Base-by-base conservation (phyloP, 2,888 invertebrate genomes). In the Oxystoma pomonae region DNA sequence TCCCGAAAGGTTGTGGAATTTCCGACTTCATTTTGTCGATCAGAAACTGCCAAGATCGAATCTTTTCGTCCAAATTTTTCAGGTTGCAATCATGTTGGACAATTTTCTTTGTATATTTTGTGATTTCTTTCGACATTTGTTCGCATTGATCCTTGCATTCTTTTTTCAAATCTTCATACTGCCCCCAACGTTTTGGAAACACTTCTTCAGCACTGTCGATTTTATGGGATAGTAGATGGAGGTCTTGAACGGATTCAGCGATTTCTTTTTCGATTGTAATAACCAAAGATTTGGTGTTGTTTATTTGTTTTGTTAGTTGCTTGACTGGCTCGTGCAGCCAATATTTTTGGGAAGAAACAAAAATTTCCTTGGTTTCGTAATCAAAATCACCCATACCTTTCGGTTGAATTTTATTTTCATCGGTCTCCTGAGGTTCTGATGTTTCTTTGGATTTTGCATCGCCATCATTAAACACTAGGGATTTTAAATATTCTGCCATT, bases 191-290 rank as follows among this genome's bases (percentile, higher is more conserved):
- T 57, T 67, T 68, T n/a, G 67, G 65, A 59, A 67, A 59, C 51
- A 63, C 17, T 57, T 63, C 61, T 62, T 65, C 67, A 9, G 59
- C 65, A 19, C 59, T 63, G 52, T 21, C 59, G 35, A 64, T 67
- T 52, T 60, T 61, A 20, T 57, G 56, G 35, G 61, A 59, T 3
- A 64, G 60, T 51, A 68, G 64, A 2, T 67, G 64, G 20, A 70
- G 59, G 50, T 67, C 67, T 19, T 60, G 57, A 17, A 60, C 55
- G 9, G 67, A 67, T 21, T 67, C 68, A 3, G 70, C 69, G 7
- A 70, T 65, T 57, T 69, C 68, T 20, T 65, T 55, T 20, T 70
- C 69, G 16, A 71, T 65, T 53, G 66, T 64, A 9, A 62, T 62
- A 3, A 69, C 57, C 16, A 71, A 60, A 7, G 59, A 65, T 57